Percentiles rank a stretch among this genome's conserved stretches.
Evolutionary conservation across 2,113 vertebrate species (phyloP).

Genomic region (Odontesthes bonariensis): DNA sequence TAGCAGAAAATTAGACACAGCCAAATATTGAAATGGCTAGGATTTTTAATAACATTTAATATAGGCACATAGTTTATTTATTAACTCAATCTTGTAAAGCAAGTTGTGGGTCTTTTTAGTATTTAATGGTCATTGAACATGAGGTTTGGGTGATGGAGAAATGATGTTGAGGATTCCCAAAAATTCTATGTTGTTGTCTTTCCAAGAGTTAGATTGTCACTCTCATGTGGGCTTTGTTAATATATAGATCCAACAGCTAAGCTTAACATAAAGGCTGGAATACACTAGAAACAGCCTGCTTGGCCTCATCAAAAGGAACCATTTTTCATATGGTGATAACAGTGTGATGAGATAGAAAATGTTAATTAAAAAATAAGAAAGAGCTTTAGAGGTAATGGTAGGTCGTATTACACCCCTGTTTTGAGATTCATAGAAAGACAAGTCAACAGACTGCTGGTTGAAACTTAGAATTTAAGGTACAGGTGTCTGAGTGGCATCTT

Average conservation of each 20-base stretch:
- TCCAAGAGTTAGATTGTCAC: background rate
- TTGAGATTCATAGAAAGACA: background rate
- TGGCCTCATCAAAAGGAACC: background rate
- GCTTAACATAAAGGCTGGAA: background rate
- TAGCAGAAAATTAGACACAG: slow-evolving; percentile 62
- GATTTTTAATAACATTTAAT: slow-evolving; percentile 63
- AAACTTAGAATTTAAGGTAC: slow-evolving; percentile 9
- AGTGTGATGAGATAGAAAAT: background rate
- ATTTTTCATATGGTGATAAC: background rate
- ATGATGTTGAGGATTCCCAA: background rate
- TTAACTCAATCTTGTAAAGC: background rate
- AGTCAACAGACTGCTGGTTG: background rate
- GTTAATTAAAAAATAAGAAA: background rate
- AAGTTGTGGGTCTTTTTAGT: slow-evolving; percentile 2
- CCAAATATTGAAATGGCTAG: slow-evolving; percentile 52
- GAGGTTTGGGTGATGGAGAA: background rate
- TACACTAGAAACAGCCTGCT: background rate
- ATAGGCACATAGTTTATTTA: slow-evolving; percentile 20
- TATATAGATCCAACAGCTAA: background rate
- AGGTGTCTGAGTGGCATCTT: background rate
- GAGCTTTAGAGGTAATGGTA: background rate
- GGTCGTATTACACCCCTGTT: background rate
- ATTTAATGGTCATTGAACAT: slow-evolving; percentile 27
- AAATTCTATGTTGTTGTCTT: background rate
- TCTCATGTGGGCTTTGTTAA: slow-evolving; percentile 2